phyloP scores from a whole-genome alignment of 2,797 vertebrate genomes.

The Periparus ater region DNA sequence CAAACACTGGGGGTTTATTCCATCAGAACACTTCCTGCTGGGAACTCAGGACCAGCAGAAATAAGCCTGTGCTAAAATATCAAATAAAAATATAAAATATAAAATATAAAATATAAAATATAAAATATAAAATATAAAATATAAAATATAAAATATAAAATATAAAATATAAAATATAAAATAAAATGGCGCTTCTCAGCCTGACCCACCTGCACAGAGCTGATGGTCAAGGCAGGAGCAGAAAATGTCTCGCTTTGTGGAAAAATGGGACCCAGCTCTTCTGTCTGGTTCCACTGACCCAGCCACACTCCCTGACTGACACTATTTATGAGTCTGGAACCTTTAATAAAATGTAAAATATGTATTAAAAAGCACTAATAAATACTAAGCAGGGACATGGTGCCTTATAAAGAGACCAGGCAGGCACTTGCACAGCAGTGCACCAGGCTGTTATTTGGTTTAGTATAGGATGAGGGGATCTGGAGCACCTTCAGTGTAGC shows the following conservation, averaged over 20 bases:
- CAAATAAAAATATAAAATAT: no score
- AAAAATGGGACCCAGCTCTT: background rate
- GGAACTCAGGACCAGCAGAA: background rate
- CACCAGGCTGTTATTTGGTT: background rate
- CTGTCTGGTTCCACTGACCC: background rate
- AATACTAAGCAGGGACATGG: background rate
- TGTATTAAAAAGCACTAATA: background rate
- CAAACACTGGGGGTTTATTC: fast-evolving
- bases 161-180: no score
- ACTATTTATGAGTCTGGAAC: background rate
- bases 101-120: no score
- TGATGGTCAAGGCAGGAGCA: background rate
- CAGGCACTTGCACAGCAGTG: background rate
- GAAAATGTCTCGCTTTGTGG: background rate
- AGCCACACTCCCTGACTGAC: no score
- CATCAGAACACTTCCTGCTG: background rate
- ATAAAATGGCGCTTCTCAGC: background rate
- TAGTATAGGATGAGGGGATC: no score
- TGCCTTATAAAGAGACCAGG: background rate
- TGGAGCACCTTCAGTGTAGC: background rate
- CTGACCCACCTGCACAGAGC: fast-evolving
- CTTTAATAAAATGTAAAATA: background rate
- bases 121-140: no score
- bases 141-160: no score
- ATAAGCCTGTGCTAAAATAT: background rate